Evolutionary conservation across 2,113 vertebrate species (phyloP), one percentile per base, ranked within the genome.

Genomic region (Cathartes aura): DNA sequence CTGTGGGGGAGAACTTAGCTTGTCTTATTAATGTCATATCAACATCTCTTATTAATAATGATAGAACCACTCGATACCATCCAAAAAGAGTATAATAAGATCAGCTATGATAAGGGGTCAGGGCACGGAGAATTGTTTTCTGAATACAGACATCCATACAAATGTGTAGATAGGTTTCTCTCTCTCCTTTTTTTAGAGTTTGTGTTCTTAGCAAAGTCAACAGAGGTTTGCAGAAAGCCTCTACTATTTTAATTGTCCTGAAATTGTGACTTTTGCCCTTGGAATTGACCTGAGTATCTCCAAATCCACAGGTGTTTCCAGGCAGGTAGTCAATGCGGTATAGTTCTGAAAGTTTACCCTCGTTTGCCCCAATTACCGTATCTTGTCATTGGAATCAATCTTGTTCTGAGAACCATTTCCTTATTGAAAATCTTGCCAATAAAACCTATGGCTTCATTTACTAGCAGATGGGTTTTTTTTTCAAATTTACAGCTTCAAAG

Each of bases 21-120:
- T 87, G 87, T 95, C 91, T 87, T 95, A 89, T 63, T 84, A 87
- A 87, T 87, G 76, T 96, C 87, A 71, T 87, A 95, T 84, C 91
- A 95, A 79, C 48, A 20, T 84, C 73, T 87, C 81, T 78, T 95
- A 84, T 97, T 96, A 93, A 92, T 84, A 92, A 53, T 82, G 89
- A 95, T 86, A 87, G 76, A 94, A 82, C 72, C 48, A 45, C 73
- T 91, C 11, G 0, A 84, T 96, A 82, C 17, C 15, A 18, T 58
- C 79, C n/a, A 11, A 64, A 74, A 67, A 62, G 58, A 94, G 80
- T 81, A 43, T 70, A 73, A 30, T 75, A 89, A 82, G 47, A 87
- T 79, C 52, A 75, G 56, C 80, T 56, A 7, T 52, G 82, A 43
- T 92, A 89, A 94, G 73, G 92, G 89, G 86, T 95, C 86, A 87